Evolutionary conservation across 2,888 invertebrate species (phyloP), one percentile per base, ranked within the genome.

Genomic region (Holacanthella duospinosa): DNA sequence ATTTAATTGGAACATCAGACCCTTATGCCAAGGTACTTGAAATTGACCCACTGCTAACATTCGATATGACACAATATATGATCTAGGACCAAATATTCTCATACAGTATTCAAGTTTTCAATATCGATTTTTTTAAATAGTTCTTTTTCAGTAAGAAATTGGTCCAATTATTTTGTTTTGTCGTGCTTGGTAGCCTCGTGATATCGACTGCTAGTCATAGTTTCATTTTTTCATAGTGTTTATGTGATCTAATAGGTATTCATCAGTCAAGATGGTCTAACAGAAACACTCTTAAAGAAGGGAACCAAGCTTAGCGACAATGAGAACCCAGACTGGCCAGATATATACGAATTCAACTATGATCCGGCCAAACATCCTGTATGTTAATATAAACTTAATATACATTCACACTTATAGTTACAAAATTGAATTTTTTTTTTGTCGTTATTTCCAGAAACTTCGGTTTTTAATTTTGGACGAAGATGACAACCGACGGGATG

Each of bases 391-490:
- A n/a, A 27, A 43, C 9, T 2, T 3, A 26, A 43, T 9, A n/a
- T n/a, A n/a, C n/a, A n/a, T 19, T 59, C n/a, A 19, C 6, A 48
- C 6, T 27, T 53, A 25, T 6, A 12, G 43, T 48, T 60, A 26
- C 25, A 60, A 21, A 36, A 16, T 59, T 12, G 26, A 26, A 21
- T 26, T 29, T 29, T n/a, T 25, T 48, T 26, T 28, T 24, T 1
- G 12, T 28, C 56, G 4, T n/a, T 27, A 26, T 57, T 54, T 59
- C 24, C 48, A 72, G 68, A 70, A 62, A 62, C 68, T 67, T 64
- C 70, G 64, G 55, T 73, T 73, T 64, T 60, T 70, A 1, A 63
- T 73, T 25, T 55, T 73, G 29, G 72, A 73, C 29, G 68, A 71
- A 26, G 72, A 73, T 54, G 66, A 71, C 26, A 63, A 63, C 48